Evolutionary conservation across 1,140 invertebrate genomes (phyloP), one percentile per base, ranked within the genome.

Genomic region (Pogonomyrmex barbatus): DNA sequence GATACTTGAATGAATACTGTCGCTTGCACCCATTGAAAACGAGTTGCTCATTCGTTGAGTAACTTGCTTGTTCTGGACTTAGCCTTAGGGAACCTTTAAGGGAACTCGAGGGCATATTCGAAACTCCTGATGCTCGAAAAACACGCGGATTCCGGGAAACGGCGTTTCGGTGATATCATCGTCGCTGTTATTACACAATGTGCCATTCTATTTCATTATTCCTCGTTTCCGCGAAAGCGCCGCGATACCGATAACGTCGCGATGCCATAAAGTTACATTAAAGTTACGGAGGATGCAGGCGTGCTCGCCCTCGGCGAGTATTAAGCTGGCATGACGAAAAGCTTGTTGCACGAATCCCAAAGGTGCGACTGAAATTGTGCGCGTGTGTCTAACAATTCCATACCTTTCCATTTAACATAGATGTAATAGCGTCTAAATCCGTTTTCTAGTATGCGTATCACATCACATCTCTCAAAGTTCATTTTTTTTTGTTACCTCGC

Each of bases 161-260:
- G 24, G 39, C 14, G n/a, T 2, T 56, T 4, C 17, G 24, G 62
- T 45, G 47, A 68, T 81, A 81, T 81, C 50, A 58, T 58, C 78
- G 39, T 47, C 6, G 47, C 62, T 81, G 52, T 81, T 81, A 70
- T 81, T 81, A 81, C 39, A 81, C 78, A 81, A 81, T 81, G 39
- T 63, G 10, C 65, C 65, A 81, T 81, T 81, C 78, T 81, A 45
- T 45, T 81, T 70, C 78, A 56, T 70, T 70, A 81, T 70, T 81
- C 52, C 63, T 56, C 8, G n/a, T 81, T 81, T 81, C 78, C 78
- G 63, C 78, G 78, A 68, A 81, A 47, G 39, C 14, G 2, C 12
- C 39, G 50, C 50, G 63, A 68, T 45, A 68, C 63, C 50, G 78
- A 81, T 81, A 81, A 56, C 47, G 39, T n/a, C 36, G 50, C 77